Base-by-base conservation (phyloP, 2,797 vertebrate genomes). In the Carcharodon carcharias region DNA sequence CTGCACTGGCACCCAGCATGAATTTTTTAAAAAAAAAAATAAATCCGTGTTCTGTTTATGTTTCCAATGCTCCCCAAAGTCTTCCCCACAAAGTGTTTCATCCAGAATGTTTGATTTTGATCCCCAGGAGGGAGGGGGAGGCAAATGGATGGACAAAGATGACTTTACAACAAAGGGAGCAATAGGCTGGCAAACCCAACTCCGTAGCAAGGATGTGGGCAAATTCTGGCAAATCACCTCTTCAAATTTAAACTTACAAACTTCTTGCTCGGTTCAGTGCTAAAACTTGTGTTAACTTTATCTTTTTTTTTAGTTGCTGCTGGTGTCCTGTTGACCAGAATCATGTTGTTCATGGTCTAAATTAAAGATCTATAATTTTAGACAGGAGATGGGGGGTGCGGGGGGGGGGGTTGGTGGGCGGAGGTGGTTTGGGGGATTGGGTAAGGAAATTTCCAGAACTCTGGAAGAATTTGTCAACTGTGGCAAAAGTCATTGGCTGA, bases 401-500 rank as follows among this genome's bases (percentile, higher is more conserved):
- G 56, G 61, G 31, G 4, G 40, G 18, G 63, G 21, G 93, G n/a
- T n/a, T n/a, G 23, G 45, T 65, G 40, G 71, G 21, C 5, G 18
- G 40, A 16, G 85, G 54, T 16, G 18, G 82, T 28, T 28, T 28
- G 73, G 31, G 11, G 1, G 61, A 35, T 12, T 40, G 23, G n/a
- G 11, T 45, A 67, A 67, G 35, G n/a, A 67, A 93, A 9, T 21
- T 93, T 93, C 61, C 91, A 93, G 61, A 67, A 18, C 18, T 93
- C 35, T 45, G n/a, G 91, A 93, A 93, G 8, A 93, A 45, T 67
- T n/a, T 35, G 31, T 93, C 91, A 3, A 92, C 89, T 65, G 91
- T 93, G 91, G 91, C 61, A 93, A 28, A n/a, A 26, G 18, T 9
- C 67, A 71, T 95, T 95, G 65, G 65, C 94, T 95, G 40, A 71